Base-by-base conservation (phyloP, 2,797 vertebrate genomes). In the Paedocypris micromegethes region DNA sequence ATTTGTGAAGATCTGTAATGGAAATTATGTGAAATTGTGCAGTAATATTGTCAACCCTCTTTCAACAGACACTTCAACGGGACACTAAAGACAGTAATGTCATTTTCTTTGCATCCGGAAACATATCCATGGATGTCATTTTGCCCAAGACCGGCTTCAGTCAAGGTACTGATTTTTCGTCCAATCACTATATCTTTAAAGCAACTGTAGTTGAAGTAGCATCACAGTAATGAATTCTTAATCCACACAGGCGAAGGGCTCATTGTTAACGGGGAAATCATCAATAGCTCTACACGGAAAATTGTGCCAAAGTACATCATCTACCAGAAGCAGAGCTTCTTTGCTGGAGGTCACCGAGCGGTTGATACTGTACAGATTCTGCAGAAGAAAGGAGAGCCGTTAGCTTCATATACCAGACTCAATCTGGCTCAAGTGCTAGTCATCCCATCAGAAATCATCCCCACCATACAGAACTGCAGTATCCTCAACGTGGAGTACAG, bases 401-500 rank as follows among this genome's bases (percentile, higher is more conserved):
- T 92, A 68, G 87, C 84, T 0, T 89, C 91, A 59, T 89, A 89
- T 58, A 91, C 90, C 77, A 89, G 86, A 5, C 85, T 91, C 76
- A 91, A 86, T 0, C 87, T 91, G 85, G 89, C 87, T 61, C 88
- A 89, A 61, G 79, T 88, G 70, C 54, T 93, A 62, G 90, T 85
- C 77, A 88, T 92, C 72, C 89, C 90, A 60, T 85, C 84, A 0
- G 87, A 90, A 63, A 88, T 90, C 0, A 87, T 87, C 39, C 9
- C 59, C 54, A 91, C 88, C 5, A 89, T 93, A 63, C 85, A 91
- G 0, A 91, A 91, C 75, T 92, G 90, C 79, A 86, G 83, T 72
- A 92, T 92, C 80, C 88, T 93, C 66, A 89, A 87, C 62, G 89
- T 92, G 81, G 90, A 92, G 72, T 92, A 92, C 77, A 88, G 88